Percentiles rank a stretch among this genome's conserved stretches.
Conservation (phyloP, 2,797 vertebrate species). For the Ptychobarbus kaznakovi region DNA sequence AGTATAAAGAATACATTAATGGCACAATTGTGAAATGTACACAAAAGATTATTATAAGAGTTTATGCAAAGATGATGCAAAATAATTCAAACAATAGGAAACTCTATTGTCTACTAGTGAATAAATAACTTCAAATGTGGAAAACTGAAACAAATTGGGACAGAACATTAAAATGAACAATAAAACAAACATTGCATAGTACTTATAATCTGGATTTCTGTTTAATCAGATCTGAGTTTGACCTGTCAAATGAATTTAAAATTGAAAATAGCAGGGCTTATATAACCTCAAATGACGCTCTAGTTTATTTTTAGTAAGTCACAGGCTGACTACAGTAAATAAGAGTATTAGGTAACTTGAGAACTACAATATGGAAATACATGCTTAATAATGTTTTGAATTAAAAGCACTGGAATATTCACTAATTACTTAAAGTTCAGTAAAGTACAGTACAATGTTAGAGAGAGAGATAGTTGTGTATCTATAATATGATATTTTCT, state of each 20-base stretch:
- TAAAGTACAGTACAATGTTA: neutral
- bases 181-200: neutral
- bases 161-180: neutral
- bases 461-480: neutral
- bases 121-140: neutral
- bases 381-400: neutral
- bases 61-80: neutral
- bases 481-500: neutral
- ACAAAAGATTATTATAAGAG: neutral
- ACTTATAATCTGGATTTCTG: neutral
- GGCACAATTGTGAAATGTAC: neutral
- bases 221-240: neutral
- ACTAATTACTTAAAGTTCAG: neutral
- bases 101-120: neutral
- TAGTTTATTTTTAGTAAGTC: slow-evolving; percentile 1
- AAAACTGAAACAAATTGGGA: neutral
- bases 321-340: neutral
- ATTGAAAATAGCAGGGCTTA: neutral
- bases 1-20: neutral
- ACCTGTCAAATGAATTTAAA: neutral
- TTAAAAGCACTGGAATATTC: neutral
- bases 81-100: neutral
- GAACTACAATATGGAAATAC: neutral
- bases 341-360: neutral
- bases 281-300: neutral